Conservation (phyloP, 2,888 invertebrate genomes). For the Mythimna lalbum region DNA sequence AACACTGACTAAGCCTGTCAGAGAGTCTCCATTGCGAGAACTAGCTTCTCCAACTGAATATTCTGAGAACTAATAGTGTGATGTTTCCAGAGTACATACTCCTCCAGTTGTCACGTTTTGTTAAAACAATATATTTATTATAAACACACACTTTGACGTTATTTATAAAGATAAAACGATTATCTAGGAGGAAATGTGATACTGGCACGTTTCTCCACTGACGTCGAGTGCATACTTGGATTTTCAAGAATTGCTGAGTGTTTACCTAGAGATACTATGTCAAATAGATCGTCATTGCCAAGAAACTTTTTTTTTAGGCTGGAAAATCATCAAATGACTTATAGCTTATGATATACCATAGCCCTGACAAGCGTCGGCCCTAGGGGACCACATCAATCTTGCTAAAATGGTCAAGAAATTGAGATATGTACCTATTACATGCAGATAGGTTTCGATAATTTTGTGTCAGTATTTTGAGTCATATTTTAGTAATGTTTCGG, state of each 20-base stretch:
- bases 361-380: no score
- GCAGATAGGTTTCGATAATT: slow-evolving; percentile 1
- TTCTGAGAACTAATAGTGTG: slow-evolving; percentile 16
- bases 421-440: not conserved
- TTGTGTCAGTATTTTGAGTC: slow-evolving; percentile 29
- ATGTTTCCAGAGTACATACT: slow-evolving; percentile 12
- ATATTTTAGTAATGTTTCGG: slow-evolving; percentile 1
- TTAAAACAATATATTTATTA: slow-evolving; percentile 25
- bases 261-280: slow-evolving; percentile 18
- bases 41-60: not conserved
- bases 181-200: slow-evolving; percentile 59
- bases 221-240: slow-evolving; percentile 34
- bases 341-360: no score
- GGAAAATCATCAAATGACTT: no score
- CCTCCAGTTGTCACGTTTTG: slow-evolving; percentile 29
- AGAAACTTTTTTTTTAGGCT: not conserved
- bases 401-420: slow-evolving; percentile 4
- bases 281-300: not conserved
- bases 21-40: slow-evolving; percentile 13
- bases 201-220: slow-evolving; percentile 41
- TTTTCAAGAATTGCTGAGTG: slow-evolving; percentile 43
- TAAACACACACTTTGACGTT: slow-evolving; percentile 38
- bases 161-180: slow-evolving; percentile 43
- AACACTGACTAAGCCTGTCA: slow-evolving; percentile 24
- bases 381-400: no score